A percentile compares a stretch with the other conserved stretches of the same genome.
phyloP scores from a whole-genome alignment of 2,888 invertebrate species.

The Mimas tiliae region DNA sequence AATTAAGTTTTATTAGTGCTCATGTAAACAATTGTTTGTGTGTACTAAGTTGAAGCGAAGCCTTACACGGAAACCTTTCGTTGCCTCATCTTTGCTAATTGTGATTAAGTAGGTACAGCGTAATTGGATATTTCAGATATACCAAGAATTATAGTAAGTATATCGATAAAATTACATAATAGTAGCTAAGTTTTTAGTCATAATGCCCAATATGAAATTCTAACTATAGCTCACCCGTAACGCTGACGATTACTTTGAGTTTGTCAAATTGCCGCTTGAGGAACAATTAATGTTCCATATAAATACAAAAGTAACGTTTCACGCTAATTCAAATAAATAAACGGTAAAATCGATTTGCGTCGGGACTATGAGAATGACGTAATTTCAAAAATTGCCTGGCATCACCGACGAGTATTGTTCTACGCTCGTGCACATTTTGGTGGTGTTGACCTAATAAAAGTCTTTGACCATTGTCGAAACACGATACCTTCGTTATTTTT shows the following conservation, averaged over 20 bases:
- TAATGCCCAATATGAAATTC: neutral
- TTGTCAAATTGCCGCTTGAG: conserved; percentile 5
- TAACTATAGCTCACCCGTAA: neutral
- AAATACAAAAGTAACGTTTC: conserved; percentile 41
- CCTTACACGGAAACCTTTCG: conserved; percentile 60
- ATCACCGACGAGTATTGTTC: conserved; percentile 52
- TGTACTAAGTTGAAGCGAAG: conserved; percentile 41
- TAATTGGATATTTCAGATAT: conserved; percentile 62
- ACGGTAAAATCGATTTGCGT: conserved; percentile 61
- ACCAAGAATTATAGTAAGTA: conserved; percentile 27
- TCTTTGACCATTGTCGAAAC: conserved; percentile 35
- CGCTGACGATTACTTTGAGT: neutral
- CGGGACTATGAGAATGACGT: conserved; percentile 62
- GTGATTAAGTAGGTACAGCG: conserved; percentile 60
- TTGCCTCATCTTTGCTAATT: conserved; percentile 45
- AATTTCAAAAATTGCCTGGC: conserved; percentile 47
- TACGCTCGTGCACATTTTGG: conserved; percentile 42
- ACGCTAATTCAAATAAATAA: conserved; percentile 44
- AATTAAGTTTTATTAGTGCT: conserved; percentile 31
- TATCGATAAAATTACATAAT: conserved; percentile 6
- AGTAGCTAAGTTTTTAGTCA: neutral
- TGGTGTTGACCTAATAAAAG: conserved; percentile 51
- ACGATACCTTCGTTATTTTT: conserved; percentile 30
- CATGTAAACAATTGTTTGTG: conserved; percentile 17
- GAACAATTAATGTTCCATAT: conserved; percentile 22